Evolutionary conservation across 1,140 invertebrate species (phyloP).

Genomic region (Sitobion miscanthi): DNA sequence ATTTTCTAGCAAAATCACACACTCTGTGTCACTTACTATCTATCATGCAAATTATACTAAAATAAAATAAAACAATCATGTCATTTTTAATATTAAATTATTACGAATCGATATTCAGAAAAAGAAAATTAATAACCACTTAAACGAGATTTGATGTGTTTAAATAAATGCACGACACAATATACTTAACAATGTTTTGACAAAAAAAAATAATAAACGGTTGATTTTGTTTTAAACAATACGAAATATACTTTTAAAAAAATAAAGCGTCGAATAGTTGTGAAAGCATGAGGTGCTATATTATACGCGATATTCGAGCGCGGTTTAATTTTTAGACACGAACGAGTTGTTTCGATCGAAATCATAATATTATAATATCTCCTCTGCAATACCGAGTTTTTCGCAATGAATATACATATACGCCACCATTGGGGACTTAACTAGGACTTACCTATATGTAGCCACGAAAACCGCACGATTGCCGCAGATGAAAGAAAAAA

Average conservation of each 20-base stretch:
- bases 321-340: background rate
- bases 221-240: background rate
- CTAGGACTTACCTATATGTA: background rate
- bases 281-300: background rate
- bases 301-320: background rate
- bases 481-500: background rate
- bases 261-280: background rate
- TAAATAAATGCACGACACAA: background rate
- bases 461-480: background rate
- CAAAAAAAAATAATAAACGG: background rate
- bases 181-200: background rate
- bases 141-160: background rate
- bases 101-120: too few relatives aligned
- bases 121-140: background rate
- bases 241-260: background rate
- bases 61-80: too few relatives aligned
- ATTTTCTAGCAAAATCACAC: background rate
- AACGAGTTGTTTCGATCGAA: background rate
- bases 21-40: background rate
- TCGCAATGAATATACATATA: background rate
- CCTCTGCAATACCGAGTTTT: background rate
- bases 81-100: too few relatives aligned
- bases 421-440: background rate
- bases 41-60: too few relatives aligned
- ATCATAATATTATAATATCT: background rate